Evolutionary conservation across 1,140 invertebrate genomes (phyloP).

Genomic region (Bombus affinis): DNA sequence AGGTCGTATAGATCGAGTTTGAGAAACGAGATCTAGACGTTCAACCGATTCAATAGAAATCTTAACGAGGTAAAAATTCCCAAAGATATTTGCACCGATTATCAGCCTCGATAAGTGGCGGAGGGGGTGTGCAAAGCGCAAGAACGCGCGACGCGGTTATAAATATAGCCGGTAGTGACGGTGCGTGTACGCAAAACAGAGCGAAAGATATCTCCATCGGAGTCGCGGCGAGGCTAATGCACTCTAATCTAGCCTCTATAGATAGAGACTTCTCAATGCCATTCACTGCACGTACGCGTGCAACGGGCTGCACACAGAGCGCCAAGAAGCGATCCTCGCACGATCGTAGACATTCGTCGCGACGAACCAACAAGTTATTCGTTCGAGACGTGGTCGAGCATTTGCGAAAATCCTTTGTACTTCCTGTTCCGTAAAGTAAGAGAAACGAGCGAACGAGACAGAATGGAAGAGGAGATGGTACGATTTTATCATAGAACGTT

Average conservation of each 20-base stretch:
- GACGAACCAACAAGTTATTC: constrained; percentile 59
- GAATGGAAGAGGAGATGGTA: too few species aligned
- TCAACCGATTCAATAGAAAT: background rate
- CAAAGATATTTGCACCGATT: background rate
- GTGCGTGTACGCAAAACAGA: constrained; percentile 53
- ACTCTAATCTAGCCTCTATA: constrained; percentile 72
- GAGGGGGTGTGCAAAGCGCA: background rate
- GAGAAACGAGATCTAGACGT: background rate
- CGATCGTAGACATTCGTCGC: constrained; percentile 59
- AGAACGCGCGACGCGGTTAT: constrained; percentile 42
- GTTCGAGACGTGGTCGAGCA: background rate
- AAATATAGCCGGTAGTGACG: constrained; percentile 60
- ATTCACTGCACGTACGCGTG: constrained; percentile 68
- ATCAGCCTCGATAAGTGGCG: background rate
- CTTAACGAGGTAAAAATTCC: background rate
- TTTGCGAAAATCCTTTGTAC: background rate
- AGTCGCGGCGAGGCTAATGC: constrained; percentile 64
- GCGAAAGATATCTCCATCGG: constrained; percentile 60
- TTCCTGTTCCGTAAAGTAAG: background rate
- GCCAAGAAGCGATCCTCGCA: constrained; percentile 58
- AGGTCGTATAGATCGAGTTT: background rate
- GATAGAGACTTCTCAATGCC: constrained; percentile 69
- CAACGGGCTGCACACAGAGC: constrained; percentile 38
- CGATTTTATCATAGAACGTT: too few species aligned
- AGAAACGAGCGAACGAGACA: too few species aligned